Evolutionary conservation across 2,797 vertebrate species (phyloP), one percentile per base, ranked within the genome.

Genomic region (Protonibea diacanthus): DNA sequence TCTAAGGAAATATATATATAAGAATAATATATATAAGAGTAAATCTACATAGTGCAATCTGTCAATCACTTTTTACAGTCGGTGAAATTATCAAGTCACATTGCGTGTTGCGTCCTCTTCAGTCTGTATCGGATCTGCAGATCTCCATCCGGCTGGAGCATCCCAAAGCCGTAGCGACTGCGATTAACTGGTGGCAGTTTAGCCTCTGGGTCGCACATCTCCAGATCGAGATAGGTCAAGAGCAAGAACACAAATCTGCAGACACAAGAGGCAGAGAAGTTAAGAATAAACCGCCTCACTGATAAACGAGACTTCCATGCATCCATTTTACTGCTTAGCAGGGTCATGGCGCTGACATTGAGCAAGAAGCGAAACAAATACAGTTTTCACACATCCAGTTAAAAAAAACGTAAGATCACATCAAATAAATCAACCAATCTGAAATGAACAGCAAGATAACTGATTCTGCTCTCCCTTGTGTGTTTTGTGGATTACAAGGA

Each of bases 191-290:
- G 82, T 0, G 95, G 95, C 58, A 96, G 78, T 68, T 79, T 60
- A 23, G 81, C 87, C 0, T 89, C 57, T 0, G 88, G 72, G 56
- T 92, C 85, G 74, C 92, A 93, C 78, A 96, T 67, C 87, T 96
- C 91, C 88, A 96, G 74, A 71, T 97, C 95, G 18, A 96, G 95
- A 76, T 88, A 89, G 18, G 75, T 92, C 82, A 97, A 63, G 44
- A 96, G 78, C 21, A 96, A 85, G 77, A 96, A 91, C 82, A 97
- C 91, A 79, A 95, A 96, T 70, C 96, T 97, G 38, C 61, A 56
- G 91, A 65, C 86, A 96, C 81, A 66, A 94, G 47, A 49, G 91
- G 87, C 9, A 85, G 57, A 77, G 38, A 23, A 8, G 21, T 69
- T 86, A 20, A 75, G 27, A 70, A 42, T 6, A 47, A 4, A 25